Base-by-base conservation (phyloP, 2,113 vertebrate genomes). In the Labrus mixtus region DNA sequence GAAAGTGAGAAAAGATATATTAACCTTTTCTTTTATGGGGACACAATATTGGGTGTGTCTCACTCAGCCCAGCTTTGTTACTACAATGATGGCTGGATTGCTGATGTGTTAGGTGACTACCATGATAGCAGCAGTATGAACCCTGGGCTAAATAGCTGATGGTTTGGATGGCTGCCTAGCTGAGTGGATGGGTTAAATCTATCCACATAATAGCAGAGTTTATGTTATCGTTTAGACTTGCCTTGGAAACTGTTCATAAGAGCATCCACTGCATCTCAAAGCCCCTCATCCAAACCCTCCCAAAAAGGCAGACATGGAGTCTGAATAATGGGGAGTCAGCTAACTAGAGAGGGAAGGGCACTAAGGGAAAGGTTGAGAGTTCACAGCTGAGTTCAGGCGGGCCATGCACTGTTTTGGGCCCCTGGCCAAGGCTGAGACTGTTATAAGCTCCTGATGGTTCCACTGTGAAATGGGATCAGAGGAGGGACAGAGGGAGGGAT, bases 401-500 rank as follows among this genome's bases (percentile, higher is more conserved):
- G 61, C 82, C 79, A 57, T 82, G 75, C 74, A 80, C 81, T 68
- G 74, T 68, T 73, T 72, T 85, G 72, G 87, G 80, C 86, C 68
- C 50, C 57, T 5, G 41, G 85, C 90, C 89, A 91, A 86, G 39
- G 73, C 77, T 74, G 81, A 87, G 90, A 92, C 88, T 84, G 84
- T 78, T 84, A 90, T 90, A 92, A 91, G 82, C 86, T 85, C 72
- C 87, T 89, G 85, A 85, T 80, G 88, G 88, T 86, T 89, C 76
- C 72, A 86, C 82, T 90, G 81, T 89, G 88, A 91, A 93, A 92
- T 79, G 80, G 84, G 90, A 92, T 92, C 89, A 88, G 86, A 87
- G 65, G 66, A 86, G 73, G 80, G 71, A 88, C 81, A 87, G 72
- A 82, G 78, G 81, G 84, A 77, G 77, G 78, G 67, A 67, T 58